phyloP scores from a whole-genome alignment of 2,888 invertebrate genomes.

The Synergus umbraculus region DNA sequence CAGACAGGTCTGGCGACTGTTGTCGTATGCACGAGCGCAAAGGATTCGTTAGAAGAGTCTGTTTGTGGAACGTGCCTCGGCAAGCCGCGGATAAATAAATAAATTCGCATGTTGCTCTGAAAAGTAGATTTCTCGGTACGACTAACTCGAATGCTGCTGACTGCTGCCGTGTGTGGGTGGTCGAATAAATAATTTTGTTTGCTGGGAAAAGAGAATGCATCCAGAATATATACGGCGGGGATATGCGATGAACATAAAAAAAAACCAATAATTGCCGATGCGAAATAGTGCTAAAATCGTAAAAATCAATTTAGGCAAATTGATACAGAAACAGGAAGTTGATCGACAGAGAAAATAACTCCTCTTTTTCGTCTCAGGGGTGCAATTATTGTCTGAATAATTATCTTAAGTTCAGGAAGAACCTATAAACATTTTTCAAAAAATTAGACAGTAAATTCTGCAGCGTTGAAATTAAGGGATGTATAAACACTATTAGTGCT shows the following conservation, averaged over 20 bases:
- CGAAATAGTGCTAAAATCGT: constrained; percentile 48
- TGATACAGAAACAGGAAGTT: constrained; percentile 43
- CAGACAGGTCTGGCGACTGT: constrained; percentile 36
- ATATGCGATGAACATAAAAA: constrained; percentile 47
- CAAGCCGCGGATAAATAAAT: constrained; percentile 70
- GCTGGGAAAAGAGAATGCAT: constrained; percentile 53
- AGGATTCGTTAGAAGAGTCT: constrained; percentile 70
- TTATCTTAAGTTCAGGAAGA: no score
- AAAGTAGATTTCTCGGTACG: constrained; percentile 56
- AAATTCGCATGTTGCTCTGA: constrained; percentile 64
- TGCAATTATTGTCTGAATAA: no score
- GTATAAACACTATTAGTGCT: constrained; percentile 7
- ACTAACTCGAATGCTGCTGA: constrained; percentile 47
- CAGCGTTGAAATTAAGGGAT: constrained; percentile 1
- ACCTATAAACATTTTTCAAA: neutral
- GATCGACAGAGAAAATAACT: constrained; percentile 1
- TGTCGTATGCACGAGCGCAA: constrained; percentile 54
- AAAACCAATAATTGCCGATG: constrained; percentile 47
- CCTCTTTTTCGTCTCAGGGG: neutral
- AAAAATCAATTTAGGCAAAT: constrained; percentile 45
- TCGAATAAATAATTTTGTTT: constrained; percentile 65
- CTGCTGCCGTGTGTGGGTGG: constrained; percentile 49
- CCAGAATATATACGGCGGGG: constrained; percentile 28
- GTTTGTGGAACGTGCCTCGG: constrained; percentile 70
- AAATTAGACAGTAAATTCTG: constrained; percentile 12